phyloP scores from a whole-genome alignment of 2,888 invertebrate species.

The Phaonia tiefii region DNA sequence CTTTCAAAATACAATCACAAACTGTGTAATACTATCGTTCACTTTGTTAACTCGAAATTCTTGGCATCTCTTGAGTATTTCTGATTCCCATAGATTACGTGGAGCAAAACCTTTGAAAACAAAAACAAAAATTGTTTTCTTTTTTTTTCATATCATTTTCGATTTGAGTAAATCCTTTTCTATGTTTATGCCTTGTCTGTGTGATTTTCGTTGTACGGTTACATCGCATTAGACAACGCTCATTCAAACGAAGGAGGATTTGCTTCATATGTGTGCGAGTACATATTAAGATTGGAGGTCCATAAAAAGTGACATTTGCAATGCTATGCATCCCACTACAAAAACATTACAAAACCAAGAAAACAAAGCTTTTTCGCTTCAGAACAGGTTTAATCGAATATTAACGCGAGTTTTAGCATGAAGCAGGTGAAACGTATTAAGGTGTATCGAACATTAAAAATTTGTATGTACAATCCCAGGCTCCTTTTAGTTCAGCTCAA shows the following conservation, averaged over 20 bases:
- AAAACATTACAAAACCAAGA: background rate
- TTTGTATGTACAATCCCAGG: too few species aligned
- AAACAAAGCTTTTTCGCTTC: background rate
- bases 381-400: background rate
- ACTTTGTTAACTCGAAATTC: background rate
- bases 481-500: too few species aligned
- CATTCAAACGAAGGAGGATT: background rate
- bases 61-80: background rate
- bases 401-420: background rate
- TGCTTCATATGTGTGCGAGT: background rate
- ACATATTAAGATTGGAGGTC: background rate
- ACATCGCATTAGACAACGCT: conserved; percentile 2
- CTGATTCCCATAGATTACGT: background rate
- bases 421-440: too few species aligned
- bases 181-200: conserved; percentile 25
- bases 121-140: background rate
- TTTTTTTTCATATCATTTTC: conserved; percentile 14
- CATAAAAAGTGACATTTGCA: conserved; percentile 16
- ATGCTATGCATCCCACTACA: background rate
- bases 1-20: background rate
- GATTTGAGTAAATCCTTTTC: conserved; percentile 39
- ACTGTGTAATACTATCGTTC: background rate
- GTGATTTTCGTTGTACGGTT: background rate
- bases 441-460: too few species aligned
- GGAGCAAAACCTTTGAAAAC: background rate